These are phyloP conservation scores for Micromussa lordhowensis DNA, from an alignment of 92 coral and sea anemone species.

Conservation along the genomic window DNA sequence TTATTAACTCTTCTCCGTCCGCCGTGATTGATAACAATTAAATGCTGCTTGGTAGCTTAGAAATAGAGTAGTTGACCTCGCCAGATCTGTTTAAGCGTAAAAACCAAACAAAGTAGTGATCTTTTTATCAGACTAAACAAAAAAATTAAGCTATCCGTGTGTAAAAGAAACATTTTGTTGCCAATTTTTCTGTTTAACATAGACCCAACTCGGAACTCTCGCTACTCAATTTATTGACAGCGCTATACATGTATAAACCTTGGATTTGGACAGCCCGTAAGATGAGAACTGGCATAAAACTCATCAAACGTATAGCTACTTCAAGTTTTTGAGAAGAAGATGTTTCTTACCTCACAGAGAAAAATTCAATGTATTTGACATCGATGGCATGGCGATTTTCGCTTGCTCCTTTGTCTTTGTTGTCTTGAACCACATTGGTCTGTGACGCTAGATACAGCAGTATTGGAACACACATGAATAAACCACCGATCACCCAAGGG, in stretches of 20 bases:
- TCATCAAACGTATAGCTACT: background rate
- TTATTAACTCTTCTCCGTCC: background rate
- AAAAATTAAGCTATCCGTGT: background rate
- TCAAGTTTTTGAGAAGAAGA: no score
- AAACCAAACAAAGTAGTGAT: background rate
- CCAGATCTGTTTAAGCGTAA: background rate
- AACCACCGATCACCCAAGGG: conserved; percentile 24
- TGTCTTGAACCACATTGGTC: background rate
- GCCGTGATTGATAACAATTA: background rate
- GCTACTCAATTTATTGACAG: background rate
- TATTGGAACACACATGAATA: conserved; percentile 10
- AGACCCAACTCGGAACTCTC: background rate
- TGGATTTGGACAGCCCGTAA: background rate
- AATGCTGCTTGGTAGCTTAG: background rate
- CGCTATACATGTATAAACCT: background rate
- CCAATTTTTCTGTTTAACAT: background rate
- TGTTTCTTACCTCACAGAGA: conserved; percentile 33
- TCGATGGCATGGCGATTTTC: conserved; percentile 21
- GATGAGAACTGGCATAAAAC: background rate
- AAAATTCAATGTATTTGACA: conserved; percentile 47
- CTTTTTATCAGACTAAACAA: background rate
- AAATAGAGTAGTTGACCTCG: background rate
- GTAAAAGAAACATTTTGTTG: background rate
- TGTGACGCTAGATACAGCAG: conserved; percentile 31
- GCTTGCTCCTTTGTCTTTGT: conserved; percentile 7